Percentiles rank a stretch among this genome's conserved stretches.
phyloP scores from a whole-genome alignment of 2,888 invertebrate species.

The Synergus japonicus region DNA sequence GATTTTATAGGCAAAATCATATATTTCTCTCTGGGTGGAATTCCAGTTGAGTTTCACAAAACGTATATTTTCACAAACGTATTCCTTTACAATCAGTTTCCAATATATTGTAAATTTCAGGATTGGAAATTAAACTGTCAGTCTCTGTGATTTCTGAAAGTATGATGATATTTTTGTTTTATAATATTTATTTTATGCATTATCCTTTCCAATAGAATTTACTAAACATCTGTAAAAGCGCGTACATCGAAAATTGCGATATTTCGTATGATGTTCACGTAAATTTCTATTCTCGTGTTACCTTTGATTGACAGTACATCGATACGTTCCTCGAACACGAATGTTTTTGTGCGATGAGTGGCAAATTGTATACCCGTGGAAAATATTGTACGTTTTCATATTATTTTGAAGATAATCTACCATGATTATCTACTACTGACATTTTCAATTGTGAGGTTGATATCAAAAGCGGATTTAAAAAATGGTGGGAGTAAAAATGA shows the following conservation, averaged over 20 bases:
- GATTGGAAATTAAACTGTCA: neutral
- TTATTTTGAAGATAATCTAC: neutral
- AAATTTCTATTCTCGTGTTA: neutral
- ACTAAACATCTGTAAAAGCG: neutral
- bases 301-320: neutral
- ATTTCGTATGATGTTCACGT: neutral
- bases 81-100: neutral
- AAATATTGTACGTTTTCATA: conserved; percentile 18
- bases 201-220: neutral
- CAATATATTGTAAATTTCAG: neutral
- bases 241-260: neutral
- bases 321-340: conserved; percentile 8
- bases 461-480: too few species aligned
- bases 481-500: too few species aligned
- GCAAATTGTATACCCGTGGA: neutral
- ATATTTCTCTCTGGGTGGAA: neutral
- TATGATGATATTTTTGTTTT: neutral
- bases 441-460: neutral
- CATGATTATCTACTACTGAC: conserved; percentile 18
- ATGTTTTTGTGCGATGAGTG: conserved; percentile 8
- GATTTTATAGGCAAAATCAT: neutral
- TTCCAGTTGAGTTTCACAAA: neutral
- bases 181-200: neutral
- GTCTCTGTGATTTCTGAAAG: neutral
- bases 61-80: neutral